Evolutionary conservation across 2,797 vertebrate genomes (phyloP).

Genomic region (Buceros bicornis): DNA sequence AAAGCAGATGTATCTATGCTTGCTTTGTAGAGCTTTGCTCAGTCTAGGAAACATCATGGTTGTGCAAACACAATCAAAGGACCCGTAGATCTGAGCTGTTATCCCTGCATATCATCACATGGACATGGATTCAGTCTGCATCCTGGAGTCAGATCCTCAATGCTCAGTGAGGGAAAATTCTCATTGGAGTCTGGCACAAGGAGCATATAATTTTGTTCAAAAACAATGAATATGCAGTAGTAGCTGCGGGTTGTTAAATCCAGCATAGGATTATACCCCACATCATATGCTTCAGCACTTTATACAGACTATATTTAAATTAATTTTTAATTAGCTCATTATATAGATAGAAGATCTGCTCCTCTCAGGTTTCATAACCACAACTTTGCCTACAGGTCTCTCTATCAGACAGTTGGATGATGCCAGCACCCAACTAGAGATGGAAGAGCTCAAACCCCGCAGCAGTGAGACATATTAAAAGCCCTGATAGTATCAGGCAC

Average conservation of each 20-base stretch:
- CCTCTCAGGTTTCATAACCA: constrained; percentile 52
- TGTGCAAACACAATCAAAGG: background rate
- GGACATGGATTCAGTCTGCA: background rate
- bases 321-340: constrained; percentile 75
- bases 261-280: constrained; percentile 43
- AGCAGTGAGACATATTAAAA: constrained; percentile 66
- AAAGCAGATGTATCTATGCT: background rate
- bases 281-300: constrained; percentile 54
- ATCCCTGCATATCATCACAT: background rate
- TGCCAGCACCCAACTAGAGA: constrained; percentile 38
- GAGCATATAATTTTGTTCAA: background rate
- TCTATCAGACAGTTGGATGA: constrained; percentile 50
- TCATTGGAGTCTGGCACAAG: background rate
- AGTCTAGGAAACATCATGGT: background rate
- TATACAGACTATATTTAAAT: constrained; percentile 63
- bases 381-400: constrained; percentile 63
- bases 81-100: background rate
- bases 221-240: constrained; percentile 42
- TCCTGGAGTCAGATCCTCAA: background rate
- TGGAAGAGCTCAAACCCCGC: constrained; percentile 34
- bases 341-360: constrained; percentile 64
- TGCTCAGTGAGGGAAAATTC: background rate
- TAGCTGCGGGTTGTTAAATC: constrained; percentile 55
- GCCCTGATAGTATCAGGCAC: constrained; percentile 61
- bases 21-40: background rate